Conservation (phyloP, 2,113 vertebrate genomes). For the Rhagologus leucostigma region DNA sequence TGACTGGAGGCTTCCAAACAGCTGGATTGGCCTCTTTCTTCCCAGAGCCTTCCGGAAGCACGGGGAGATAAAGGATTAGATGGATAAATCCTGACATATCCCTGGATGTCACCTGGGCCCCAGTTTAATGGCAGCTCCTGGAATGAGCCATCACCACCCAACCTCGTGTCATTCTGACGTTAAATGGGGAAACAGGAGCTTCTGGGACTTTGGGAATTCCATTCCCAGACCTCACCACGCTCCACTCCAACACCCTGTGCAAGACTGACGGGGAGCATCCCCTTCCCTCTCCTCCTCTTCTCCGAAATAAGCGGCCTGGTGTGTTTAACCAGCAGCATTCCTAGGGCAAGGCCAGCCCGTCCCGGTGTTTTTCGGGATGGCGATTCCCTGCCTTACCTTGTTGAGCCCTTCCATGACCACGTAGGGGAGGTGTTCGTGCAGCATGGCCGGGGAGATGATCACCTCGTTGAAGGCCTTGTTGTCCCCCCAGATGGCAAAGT, state of each 20-base stretch:
- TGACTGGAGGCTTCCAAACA: neutral
- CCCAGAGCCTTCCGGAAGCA: neutral
- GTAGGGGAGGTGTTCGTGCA: conserved; percentile 95
- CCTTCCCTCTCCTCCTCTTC: neutral
- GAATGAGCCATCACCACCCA: neutral
- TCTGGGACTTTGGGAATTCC: neutral
- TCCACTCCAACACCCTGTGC: neutral
- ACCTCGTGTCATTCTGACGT: rapidly evolving
- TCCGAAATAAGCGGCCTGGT: rapidly evolving
- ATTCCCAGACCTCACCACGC: neutral
- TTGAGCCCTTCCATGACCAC: conserved; percentile 98
- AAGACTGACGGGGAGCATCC: neutral
- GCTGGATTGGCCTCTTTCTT: neutral
- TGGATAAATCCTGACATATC: neutral
- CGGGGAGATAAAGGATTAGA: neutral
- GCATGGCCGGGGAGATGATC: conserved; percentile 97
- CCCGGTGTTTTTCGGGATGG: neutral
- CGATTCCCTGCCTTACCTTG: conserved; percentile 79
- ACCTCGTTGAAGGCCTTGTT: conserved; percentile 98
- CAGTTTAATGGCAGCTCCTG: neutral
- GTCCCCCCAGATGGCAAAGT: conserved; percentile 97
- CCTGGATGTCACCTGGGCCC: neutral
- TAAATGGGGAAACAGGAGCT: neutral
- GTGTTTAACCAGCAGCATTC: neutral
- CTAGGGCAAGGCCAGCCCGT: neutral